A percentile compares a stretch with the other conserved stretches of the same genome.
phyloP scores from a whole-genome alignment of 2,888 invertebrate genomes.

The Hirudinaria manillensis region DNA sequence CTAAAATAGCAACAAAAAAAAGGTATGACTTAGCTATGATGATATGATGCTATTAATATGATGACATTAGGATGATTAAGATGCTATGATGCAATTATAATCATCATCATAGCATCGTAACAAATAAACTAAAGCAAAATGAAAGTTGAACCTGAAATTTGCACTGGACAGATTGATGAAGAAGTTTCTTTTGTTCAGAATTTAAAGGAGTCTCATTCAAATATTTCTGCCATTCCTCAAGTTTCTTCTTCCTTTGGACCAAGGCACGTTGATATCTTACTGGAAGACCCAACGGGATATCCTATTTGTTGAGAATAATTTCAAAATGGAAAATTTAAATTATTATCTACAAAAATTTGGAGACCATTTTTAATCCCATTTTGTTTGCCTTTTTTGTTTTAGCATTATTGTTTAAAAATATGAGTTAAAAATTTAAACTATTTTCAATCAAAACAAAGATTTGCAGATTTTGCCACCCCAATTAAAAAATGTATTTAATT shows the following conservation, averaged over 20 bases:
- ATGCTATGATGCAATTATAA: too few species aligned
- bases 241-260: conserved; percentile 45
- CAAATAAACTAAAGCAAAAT: not conserved
- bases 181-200: conserved; percentile 49
- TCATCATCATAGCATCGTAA: too few species aligned
- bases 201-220: conserved; percentile 50
- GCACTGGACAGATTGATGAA: conserved; percentile 50
- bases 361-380: too few species aligned
- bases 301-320: conserved; percentile 37
- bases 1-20: conserved; percentile 38
- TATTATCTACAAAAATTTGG: not conserved
- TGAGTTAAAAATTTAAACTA: too few species aligned
- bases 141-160: conserved; percentile 44
- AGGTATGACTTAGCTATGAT: not conserved
- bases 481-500: too few species aligned
- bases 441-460: too few species aligned
- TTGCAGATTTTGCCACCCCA: too few species aligned
- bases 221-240: conserved; percentile 51
- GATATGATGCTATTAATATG: not conserved
- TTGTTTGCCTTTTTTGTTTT: not conserved
- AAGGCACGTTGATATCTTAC: conserved; percentile 47
- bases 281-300: conserved; percentile 49
- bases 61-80: not conserved
- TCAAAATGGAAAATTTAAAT: not conserved
- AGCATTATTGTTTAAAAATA: too few species aligned